phyloP scores from a whole-genome alignment of 2,113 vertebrate genomes.

The Sphaerodactylus townsendi region DNA sequence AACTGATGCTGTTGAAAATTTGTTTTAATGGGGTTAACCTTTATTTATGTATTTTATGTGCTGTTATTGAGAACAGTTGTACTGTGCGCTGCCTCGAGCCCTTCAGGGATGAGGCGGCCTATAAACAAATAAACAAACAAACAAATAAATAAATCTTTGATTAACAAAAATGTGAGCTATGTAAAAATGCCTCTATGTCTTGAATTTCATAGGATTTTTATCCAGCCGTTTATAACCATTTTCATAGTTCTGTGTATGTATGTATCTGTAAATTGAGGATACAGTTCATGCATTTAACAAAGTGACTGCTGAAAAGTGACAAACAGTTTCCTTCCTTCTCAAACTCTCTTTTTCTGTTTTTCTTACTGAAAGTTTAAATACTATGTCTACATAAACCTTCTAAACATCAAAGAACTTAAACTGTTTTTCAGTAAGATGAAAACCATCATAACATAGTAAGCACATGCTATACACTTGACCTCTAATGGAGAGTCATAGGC shows the following conservation, averaged over 20 bases:
- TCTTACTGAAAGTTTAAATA: background rate
- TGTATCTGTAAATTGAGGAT: background rate
- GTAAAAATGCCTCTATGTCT: background rate
- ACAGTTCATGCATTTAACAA: background rate
- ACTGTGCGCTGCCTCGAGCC: too few species aligned
- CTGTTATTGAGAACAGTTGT: too few species aligned
- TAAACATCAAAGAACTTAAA: conserved; percentile 54
- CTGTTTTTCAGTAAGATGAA: conserved; percentile 63
- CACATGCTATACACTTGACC: conserved; percentile 70
- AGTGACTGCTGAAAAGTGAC: background rate
- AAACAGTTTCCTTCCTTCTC: background rate
- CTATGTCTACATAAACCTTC: conserved; percentile 28
- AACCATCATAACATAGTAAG: conserved; percentile 51
- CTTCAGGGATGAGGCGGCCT: too few species aligned
- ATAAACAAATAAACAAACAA: too few species aligned
- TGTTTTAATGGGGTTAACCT: too few species aligned
- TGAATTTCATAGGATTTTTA: conserved; percentile 1
- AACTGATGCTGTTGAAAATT: too few species aligned
- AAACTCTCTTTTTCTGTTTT: background rate
- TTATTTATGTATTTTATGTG: too few species aligned
- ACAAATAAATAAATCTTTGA: too few species aligned
- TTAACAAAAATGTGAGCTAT: background rate
- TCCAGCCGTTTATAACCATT: too few species aligned
- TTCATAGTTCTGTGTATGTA: too few species aligned
- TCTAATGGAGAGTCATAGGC: conserved; percentile 55